Evolutionary conservation across 2,888 invertebrate species (phyloP), one percentile per base, ranked within the genome.

Genomic region (Drosophila rellima): DNA sequence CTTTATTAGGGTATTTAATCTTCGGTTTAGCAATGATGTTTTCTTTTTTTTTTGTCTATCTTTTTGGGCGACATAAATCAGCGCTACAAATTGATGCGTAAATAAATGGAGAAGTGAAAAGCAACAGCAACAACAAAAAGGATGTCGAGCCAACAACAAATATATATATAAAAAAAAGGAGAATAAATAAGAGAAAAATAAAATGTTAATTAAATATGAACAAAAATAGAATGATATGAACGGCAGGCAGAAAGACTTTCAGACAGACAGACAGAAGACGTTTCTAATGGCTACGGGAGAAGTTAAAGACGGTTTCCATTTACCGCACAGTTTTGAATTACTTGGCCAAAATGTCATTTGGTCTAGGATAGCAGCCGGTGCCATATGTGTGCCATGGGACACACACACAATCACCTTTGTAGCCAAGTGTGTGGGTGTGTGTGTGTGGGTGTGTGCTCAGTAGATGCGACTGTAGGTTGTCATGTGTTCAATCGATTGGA

Each of bases 401-500:
- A 35, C 56, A 64, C 80, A 54, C 17, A 52, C 15, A 44, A 11
- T 4, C 2, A 20, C 13, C 23, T 20, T 23, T 18, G 23, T 31
- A 11, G 35, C 31, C 10, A 23, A 0, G 5, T 23, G 23, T 26
- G 26, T 18, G 20, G 15, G 23, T 47, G n/a, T 33, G 35, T 62
- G 42, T 57, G 18, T 68, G 51, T 50, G 39, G 1, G 40, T 15
- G 50, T 42, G 64, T 65, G 59, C 63, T 69, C 51, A 80, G 70
- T 67, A 65, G 81, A 82, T 82, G 56, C 17, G 60, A 40, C 57
- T 57, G 69, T 40, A 63, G 81, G 77, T 68, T 82, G 83, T 84
- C 88, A 86, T 78, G 86, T 82, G 83, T 78, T 86, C 88, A 84
- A 84, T 84, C 83, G 83, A 84, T 86, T 84, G 83, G 83, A 84